Evolutionary conservation across 2,888 invertebrate genomes (phyloP).

Genomic region (Lydus trimaculatus): DNA sequence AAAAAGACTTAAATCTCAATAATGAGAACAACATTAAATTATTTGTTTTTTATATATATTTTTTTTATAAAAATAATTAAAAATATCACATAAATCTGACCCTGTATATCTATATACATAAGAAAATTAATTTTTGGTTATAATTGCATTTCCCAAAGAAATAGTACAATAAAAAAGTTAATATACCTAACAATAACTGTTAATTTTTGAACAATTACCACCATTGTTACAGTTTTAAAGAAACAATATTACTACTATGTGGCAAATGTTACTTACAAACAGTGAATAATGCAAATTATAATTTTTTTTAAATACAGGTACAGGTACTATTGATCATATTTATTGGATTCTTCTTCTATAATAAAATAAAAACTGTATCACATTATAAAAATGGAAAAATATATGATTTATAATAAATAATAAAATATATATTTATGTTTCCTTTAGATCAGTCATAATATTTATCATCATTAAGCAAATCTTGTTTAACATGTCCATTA

Average conservation of each 20-base stretch:
- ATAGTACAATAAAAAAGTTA: neutral
- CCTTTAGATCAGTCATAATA: constrained; percentile 41
- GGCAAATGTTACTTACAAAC: constrained; percentile 7
- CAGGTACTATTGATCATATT: constrained; percentile 3
- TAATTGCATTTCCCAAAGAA: constrained; percentile 5
- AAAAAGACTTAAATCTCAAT: neutral
- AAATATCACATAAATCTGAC: neutral
- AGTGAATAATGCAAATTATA: neutral
- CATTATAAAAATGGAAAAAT: neutral
- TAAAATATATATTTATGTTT: neutral
- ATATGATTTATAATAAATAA: neutral
- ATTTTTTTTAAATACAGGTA: neutral
- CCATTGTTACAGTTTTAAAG: neutral
- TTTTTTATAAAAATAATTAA: neutral
- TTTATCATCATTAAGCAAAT: constrained; percentile 45
- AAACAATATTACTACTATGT: neutral
- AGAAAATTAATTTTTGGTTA: constrained; percentile 9
- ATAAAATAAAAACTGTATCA: neutral
- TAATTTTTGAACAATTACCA: neutral
- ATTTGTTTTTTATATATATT: no score
- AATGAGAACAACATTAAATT: neutral
- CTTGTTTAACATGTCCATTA: constrained; percentile 63
- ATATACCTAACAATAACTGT: neutral
- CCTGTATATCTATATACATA: neutral
- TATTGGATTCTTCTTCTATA: neutral